Conservation (phyloP, 2,797 vertebrate genomes). For the Hoplostethus mediterraneus region DNA sequence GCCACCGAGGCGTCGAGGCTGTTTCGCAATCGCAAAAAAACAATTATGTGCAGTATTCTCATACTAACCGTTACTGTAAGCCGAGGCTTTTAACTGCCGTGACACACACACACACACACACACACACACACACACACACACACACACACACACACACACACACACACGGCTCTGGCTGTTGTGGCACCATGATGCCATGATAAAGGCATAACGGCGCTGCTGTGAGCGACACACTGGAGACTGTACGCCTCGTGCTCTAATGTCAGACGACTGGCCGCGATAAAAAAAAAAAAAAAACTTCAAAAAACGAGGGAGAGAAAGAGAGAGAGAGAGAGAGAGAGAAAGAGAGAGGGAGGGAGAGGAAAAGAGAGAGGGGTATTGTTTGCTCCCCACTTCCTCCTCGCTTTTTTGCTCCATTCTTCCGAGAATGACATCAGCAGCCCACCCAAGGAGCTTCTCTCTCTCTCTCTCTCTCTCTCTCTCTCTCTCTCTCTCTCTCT, state of each 20-base stretch:
- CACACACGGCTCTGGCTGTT: slow-evolving; percentile 26
- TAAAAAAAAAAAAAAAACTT: slow-evolving; percentile 68
- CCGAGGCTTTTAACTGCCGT: neutral
- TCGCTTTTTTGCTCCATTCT: slow-evolving; percentile 78
- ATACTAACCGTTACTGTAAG: slow-evolving; percentile 13
- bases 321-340: slow-evolving; percentile 41
- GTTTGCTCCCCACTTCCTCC: slow-evolving; percentile 80
- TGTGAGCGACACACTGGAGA: slow-evolving; percentile 46
- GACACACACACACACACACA: neutral
- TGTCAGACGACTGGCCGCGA: slow-evolving; percentile 64
- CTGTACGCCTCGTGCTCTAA: slow-evolving; percentile 38
- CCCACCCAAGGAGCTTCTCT: slow-evolving; percentile 85
- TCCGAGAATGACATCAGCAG: slow-evolving; percentile 86
- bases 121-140: neutral
- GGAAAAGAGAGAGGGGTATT: slow-evolving; percentile 76
- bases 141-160: neutral
- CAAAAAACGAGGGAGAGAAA: slow-evolving; percentile 32
- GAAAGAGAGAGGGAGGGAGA: slow-evolving; percentile 37
- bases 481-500: slow-evolving; percentile 45
- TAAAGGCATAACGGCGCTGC: slow-evolving; percentile 47
- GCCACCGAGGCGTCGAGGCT: neutral
- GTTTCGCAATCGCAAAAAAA: slow-evolving; percentile 5
- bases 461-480: neutral
- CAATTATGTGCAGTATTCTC: neutral
- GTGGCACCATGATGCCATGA: slow-evolving; percentile 57